phyloP scores from a whole-genome alignment of 2,113 vertebrate species.

The Taxidea taxus region DNA sequence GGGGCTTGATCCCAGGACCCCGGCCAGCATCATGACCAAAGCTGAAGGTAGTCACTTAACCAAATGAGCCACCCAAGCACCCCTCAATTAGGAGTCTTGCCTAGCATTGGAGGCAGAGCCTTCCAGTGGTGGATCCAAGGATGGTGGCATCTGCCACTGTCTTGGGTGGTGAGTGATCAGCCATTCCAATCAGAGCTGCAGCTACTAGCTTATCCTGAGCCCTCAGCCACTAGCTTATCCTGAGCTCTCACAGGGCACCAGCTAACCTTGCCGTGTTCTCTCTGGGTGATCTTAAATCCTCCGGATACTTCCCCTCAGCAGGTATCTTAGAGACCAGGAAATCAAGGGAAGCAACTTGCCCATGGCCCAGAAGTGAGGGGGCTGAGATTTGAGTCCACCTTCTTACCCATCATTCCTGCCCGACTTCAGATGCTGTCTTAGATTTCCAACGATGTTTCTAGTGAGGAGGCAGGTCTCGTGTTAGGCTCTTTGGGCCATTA shows the following conservation, averaged over 20 bases:
- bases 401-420: rapidly evolving
- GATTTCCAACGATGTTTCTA: neutral
- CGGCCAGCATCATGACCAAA: too few species aligned
- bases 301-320: neutral
- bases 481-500: neutral
- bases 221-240: rapidly evolving
- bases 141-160: neutral
- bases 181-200: rapidly evolving
- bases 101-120: neutral
- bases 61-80: too few species aligned
- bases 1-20: too few species aligned
- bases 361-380: rapidly evolving
- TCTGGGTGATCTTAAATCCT: neutral
- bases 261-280: rapidly evolving
- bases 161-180: too few species aligned
- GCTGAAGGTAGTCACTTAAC: too few species aligned
- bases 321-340: neutral
- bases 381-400: neutral
- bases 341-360: rapidly evolving
- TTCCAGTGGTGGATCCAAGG: neutral
- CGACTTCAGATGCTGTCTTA: neutral
- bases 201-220: rapidly evolving
- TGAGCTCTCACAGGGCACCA: rapidly evolving
- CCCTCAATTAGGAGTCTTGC: neutral
- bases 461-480: neutral